These are phyloP conservation scores for Lasioglossum vierecki DNA, from an alignment of 2,888 invertebrate species.

Conservation along the genomic window DNA sequence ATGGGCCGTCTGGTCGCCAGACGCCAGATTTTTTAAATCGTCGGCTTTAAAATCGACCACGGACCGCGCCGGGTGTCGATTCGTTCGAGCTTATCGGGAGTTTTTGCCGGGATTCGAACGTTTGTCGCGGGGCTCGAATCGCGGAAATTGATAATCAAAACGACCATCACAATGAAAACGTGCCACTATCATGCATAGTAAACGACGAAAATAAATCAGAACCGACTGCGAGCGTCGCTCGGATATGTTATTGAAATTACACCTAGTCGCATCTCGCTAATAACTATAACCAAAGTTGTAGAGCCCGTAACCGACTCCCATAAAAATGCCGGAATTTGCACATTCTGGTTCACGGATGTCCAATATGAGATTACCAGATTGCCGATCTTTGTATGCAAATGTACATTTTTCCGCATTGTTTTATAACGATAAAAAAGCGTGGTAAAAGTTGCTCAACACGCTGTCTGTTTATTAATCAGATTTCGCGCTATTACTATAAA, in stretches of 20 bases:
- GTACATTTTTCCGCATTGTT: neutral
- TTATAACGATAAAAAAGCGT: neutral
- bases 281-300: conserved; percentile 5
- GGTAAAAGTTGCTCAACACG: neutral
- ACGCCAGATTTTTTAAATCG: conserved; percentile 32
- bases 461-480: neutral
- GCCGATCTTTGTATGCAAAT: neutral
- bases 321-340: neutral
- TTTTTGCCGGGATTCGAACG: neutral
- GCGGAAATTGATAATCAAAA: conserved; percentile 36
- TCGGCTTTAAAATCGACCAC: conserved; percentile 3
- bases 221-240: neutral
- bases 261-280: neutral
- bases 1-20: conserved; percentile 11
- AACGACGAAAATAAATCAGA: conserved; percentile 21
- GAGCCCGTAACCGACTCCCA: neutral
- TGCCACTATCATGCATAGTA: neutral
- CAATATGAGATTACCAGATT: neutral
- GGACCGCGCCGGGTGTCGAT: neutral
- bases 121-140: neutral
- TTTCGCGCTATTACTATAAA: neutral
- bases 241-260: neutral
- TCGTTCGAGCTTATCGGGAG: conserved; percentile 15
- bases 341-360: neutral
- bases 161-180: neutral